Percentiles rank a stretch among this genome's conserved stretches.
These are phyloP conservation scores for Digitonthophagus gazella DNA, from an alignment of 2,888 invertebrate species.

Conservation along the genomic window DNA sequence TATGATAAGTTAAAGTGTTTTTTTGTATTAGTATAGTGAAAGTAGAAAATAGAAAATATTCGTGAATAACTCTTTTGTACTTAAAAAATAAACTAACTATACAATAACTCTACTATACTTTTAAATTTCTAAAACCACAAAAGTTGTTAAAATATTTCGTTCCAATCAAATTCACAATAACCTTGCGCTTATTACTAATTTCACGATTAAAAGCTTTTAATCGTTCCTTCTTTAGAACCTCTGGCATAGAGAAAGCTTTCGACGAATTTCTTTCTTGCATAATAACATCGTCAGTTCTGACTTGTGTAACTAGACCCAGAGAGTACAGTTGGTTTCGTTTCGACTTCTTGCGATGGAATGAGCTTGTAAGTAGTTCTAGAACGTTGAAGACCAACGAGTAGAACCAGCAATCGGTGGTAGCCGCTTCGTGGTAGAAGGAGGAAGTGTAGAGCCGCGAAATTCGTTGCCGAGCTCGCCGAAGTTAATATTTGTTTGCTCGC, in stretches of 20 bases:
- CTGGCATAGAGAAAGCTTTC: slow-evolving; percentile 38
- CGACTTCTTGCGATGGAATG: neutral
- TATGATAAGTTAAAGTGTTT: no score
- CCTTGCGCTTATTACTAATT: no score
- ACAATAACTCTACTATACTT: no score
- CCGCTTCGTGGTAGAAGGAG: neutral
- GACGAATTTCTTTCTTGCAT: slow-evolving; percentile 39
- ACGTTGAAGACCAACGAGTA: neutral
- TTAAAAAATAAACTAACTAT: no score
- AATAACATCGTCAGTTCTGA: slow-evolving; percentile 34
- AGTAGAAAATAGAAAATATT: no score
- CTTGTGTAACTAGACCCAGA: slow-evolving; percentile 37
- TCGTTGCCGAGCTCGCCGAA: neutral
- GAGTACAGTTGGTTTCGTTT: neutral
- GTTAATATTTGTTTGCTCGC: slow-evolving; percentile 3
- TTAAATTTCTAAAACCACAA: no score
- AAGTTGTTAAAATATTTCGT: no score
- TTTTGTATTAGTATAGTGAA: no score
- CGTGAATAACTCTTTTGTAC: no score
- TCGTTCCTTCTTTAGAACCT: neutral
- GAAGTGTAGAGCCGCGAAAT: slow-evolving; percentile 6
- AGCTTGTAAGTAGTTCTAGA: neutral
- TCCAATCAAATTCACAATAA: no score
- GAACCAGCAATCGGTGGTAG: neutral
- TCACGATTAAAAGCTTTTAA: no score